Evolutionary conservation across 2,888 invertebrate species (phyloP), one percentile per base, ranked within the genome.

Genomic region (Sylvicola fuscatus): DNA sequence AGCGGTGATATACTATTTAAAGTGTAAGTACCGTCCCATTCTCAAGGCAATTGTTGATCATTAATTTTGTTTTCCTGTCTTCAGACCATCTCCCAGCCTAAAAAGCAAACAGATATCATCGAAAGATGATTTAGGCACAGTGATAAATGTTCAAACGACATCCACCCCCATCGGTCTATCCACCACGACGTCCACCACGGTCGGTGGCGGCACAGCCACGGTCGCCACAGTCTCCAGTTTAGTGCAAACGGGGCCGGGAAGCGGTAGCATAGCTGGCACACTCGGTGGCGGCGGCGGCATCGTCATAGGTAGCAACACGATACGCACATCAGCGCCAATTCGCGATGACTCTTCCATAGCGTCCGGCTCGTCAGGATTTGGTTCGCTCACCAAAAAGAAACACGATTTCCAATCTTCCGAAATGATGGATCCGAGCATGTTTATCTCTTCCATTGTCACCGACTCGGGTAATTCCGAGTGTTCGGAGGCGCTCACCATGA

Each of bases 1-100:
- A 82, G 86, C 33, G 92, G 95, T 34, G 97, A 97, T 64, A 89
- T 93, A 46, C 74, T 92, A 44, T 97, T 97, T 58, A 92, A 95
- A 80, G 90, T 89, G 93, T 93, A 60, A 72, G 86, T 70, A n/a
- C 26, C 5, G 5, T 26, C 14, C 27, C 21, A 26, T 26, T 33
- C 14, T 7, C 33, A 33, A 11, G 11, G 6, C n/a, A 29, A 29
- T 35, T 35, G 14, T 28, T 35, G n/a, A 4, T 32, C 11, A 11
- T 32, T 11, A 7, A n/a, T n/a, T n/a, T n/a, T n/a, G n/a, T n/a
- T n/a, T n/a, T n/a, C n/a, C n/a, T n/a, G n/a, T 31, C 39, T 45
- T 3, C 46, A 75, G 76, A 45, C 75, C 76, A 42, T 73, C 75
- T 35, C 66, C 70, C 38, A 67, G 65, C 45, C 50, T 65, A 44